Conservation (phyloP, 2,797 vertebrate species). For the Chaunax sp. region DNA sequence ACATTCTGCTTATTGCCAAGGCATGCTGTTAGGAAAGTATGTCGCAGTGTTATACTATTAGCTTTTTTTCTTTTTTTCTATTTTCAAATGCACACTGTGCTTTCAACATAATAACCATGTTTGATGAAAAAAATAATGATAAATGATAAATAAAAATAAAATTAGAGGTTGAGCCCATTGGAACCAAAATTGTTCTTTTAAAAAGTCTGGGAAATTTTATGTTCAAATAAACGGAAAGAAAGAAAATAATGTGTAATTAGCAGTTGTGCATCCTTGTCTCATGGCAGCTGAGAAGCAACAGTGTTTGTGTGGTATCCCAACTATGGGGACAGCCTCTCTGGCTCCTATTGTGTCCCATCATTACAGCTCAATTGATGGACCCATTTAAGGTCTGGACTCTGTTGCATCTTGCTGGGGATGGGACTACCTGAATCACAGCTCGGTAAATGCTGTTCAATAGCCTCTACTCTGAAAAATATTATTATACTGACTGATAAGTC, state of each 20-base stretch:
- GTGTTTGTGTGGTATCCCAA: constrained; percentile 30
- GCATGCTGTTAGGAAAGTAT: background rate
- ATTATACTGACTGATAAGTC: constrained; percentile 71
- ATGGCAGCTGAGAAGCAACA: constrained; percentile 45
- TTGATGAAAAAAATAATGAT: constrained; percentile 1
- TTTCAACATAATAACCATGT: background rate
- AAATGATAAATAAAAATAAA: background rate
- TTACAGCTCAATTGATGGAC: constrained; percentile 71
- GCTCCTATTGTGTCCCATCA: constrained; percentile 47
- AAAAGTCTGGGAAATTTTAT: constrained; percentile 11
- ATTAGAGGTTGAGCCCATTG: background rate
- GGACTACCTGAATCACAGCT: constrained; percentile 64
- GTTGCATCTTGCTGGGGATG: constrained; percentile 60
- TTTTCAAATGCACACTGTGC: background rate
- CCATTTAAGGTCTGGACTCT: constrained; percentile 68
- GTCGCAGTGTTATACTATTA: background rate
- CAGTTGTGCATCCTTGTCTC: constrained; percentile 24
- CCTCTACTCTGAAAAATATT: constrained; percentile 64
- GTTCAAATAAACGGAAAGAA: background rate
- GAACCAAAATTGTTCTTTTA: background rate
- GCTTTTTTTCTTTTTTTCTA: background rate
- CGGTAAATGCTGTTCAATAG: constrained; percentile 73
- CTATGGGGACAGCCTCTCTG: constrained; percentile 54
- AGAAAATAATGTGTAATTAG: background rate
- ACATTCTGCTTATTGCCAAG: constrained; percentile 11